Evolutionary conservation across 2,113 vertebrate species (phyloP), one percentile per base, ranked within the genome.

Genomic region (Eolophus roseicapilla): DNA sequence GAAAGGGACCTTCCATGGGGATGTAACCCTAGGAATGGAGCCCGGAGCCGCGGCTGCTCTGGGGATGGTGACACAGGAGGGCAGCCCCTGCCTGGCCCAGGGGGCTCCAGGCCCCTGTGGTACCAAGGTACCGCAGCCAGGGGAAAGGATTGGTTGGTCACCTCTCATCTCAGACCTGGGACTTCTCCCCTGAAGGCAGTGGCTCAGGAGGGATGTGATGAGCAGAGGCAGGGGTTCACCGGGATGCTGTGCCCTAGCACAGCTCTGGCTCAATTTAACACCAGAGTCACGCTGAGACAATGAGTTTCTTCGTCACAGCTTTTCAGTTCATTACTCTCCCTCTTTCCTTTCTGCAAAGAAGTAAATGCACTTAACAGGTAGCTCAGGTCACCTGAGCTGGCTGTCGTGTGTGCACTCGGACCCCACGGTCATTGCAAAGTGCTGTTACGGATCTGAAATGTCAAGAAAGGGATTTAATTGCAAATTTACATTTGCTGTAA

Each of bases 391-490:
- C 84, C 93, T 71, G 43, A 84, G 90, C 90, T 91, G 57, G 83
- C 96, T 78, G 84, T 49, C 74, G 9, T 90, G 86, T 93, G 18
- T 78, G 91, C 83, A 67, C n/a, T n/a, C n/a, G n/a, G n/a, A n/a
- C n/a, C n/a, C n/a, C 87, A 4, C 8, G 87, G 81, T 67, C 83
- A 94, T 81, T 89, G 95, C 93, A 70, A 67, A 96, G 91, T 24
- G 41, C 91, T 52, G 53, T 69, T 86, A 77, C 86, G 25, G 16
- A 88, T 83, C 92, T 41, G 53, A 91, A 92, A 95, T 94, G 95
- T 89, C 93, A 95, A 86, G 71, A 35, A 81, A 89, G 88, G 39
- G 77, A 92, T 95, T 96, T 94, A 86, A 96, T 81, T 82, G 53
- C 33, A 75, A 91, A 89, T 81, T 74, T 84, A 49, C 68, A 74